Base-by-base conservation (phyloP, 2,888 invertebrate genomes). In the Rhodophaea formosa region DNA sequence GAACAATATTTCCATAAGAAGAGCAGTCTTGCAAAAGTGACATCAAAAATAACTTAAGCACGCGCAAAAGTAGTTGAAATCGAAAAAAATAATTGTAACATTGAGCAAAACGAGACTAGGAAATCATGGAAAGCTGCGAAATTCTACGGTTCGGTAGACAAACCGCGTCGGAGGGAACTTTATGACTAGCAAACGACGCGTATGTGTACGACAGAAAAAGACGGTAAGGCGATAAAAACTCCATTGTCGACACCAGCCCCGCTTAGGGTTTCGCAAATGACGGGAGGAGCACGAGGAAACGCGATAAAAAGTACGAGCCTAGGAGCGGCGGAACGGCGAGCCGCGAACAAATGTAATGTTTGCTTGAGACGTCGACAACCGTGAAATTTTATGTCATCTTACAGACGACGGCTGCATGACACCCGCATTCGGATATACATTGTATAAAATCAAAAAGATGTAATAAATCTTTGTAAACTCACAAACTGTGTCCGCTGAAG, bases 231-330 rank as follows among this genome's bases (percentile, higher is more conserved):
- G 84, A 87, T 86, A 88, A 88, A 88, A 86, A 83, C 72, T 75
- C 82, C 83, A 84, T 84, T 83, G 84, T 80, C 81, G 81, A 79
- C 82, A 84, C 80, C 82, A 72, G 72, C 73, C 71, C 66, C 76
- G 74, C 77, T 77, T 80, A 79, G 80, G 79, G 79, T 73, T 82
- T 78, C 79, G 77, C 79, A 87, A 86, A 86, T 82, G 84, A 84
- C 79, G 74, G 68, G 79, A 79, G 75, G 73, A 82, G 74, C 76
- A 74, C 69, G 73, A 79, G 77, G 74, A 80, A 75, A 75, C 71
- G 72, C 76, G 84, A 88, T 88, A 88, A 87, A 87, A 88, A 87
- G 78, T 75, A 74, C 72, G 73, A 74, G 71, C 74, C 77, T 75
- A 68, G 70, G 70, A 67, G 71, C n/a, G n/a, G n/a, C n/a, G 64